Conservation (phyloP, 2,888 invertebrate genomes). For the Leptogaster cylindrica region DNA sequence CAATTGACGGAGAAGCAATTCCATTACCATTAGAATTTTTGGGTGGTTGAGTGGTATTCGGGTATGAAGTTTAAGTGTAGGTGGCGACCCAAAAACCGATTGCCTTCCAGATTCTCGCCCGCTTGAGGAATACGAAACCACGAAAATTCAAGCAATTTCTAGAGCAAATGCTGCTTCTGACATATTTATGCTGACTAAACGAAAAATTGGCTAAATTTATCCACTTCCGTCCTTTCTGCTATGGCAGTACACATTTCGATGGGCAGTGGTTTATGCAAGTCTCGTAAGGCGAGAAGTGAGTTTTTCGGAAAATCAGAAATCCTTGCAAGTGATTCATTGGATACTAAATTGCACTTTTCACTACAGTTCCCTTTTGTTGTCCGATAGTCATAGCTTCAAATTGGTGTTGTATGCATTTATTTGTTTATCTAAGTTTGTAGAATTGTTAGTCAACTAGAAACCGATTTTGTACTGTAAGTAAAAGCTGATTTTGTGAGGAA, state of each 20-base stretch:
- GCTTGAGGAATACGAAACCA: neutral
- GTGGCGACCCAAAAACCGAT: too few species aligned
- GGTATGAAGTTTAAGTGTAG: too few species aligned
- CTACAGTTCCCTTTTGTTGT: neutral
- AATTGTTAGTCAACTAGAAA: too few species aligned
- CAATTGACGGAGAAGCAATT: conserved; percentile 15
- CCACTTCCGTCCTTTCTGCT: neutral
- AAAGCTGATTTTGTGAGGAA: too few species aligned
- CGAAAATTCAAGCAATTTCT: neutral
- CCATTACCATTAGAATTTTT: conserved; percentile 29
- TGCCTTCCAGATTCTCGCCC: too few species aligned
- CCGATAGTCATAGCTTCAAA: too few species aligned
- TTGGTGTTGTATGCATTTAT: neutral
- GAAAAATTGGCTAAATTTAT: conserved; percentile 30
- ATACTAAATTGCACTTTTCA: neutral
- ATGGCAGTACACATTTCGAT: conserved; percentile 15
- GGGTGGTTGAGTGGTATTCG: too few species aligned
- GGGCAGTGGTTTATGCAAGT: neutral
- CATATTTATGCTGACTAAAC: conserved; percentile 32
- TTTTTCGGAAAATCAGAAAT: conserved; percentile 1
- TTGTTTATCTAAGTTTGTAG: too few species aligned
- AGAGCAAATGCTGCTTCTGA: conserved; percentile 19
- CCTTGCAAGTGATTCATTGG: conserved; percentile 14
- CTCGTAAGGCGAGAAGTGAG: neutral
- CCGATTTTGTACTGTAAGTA: too few species aligned